phyloP scores from a whole-genome alignment of 2,888 invertebrate genomes.

The Papilio gigon region DNA sequence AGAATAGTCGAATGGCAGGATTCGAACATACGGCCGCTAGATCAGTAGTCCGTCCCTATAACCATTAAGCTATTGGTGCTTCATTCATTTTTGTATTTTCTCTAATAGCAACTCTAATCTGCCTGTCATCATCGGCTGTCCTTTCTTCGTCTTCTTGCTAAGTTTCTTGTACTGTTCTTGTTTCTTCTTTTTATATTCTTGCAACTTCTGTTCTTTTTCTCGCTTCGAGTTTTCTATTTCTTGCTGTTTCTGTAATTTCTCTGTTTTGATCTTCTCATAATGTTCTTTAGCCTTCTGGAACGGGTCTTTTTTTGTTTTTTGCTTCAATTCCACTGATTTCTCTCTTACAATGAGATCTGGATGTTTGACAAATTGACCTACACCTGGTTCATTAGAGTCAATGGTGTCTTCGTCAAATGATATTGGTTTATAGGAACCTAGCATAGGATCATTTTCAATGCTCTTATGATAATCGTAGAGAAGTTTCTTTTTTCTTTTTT shows the following conservation, averaged over 20 bases:
- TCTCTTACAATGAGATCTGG: slow-evolving; percentile 68
- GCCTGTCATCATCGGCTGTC: slow-evolving; percentile 93
- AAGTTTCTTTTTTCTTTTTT: slow-evolving; percentile 83
- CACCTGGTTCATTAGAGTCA: slow-evolving; percentile 53
- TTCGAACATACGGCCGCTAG: no score
- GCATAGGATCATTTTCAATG: slow-evolving; percentile 71
- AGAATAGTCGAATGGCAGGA: no score
- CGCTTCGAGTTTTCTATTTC: slow-evolving; percentile 76
- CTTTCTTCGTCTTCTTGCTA: slow-evolving; percentile 89
- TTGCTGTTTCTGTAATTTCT: slow-evolving; percentile 77
- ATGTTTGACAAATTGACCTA: slow-evolving; percentile 72
- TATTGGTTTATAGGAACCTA: slow-evolving; percentile 74
- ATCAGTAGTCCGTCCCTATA: no score
- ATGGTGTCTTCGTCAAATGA: slow-evolving; percentile 76
- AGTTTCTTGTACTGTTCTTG: slow-evolving; percentile 87
- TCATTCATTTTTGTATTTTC: slow-evolving; percentile 83
- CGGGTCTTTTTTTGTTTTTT: slow-evolving; percentile 65
- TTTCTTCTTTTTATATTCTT: slow-evolving; percentile 87
- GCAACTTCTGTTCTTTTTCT: slow-evolving; percentile 84
- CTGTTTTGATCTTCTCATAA: slow-evolving; percentile 80
- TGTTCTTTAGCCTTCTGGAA: slow-evolving; percentile 80
- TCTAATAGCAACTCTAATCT: slow-evolving; percentile 89
- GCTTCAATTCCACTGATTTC: slow-evolving; percentile 43
- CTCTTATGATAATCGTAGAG: slow-evolving; percentile 82
- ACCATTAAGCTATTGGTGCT: no score